Evolutionary conservation across 2,888 invertebrate genomes (phyloP), one percentile per base, ranked within the genome.

Genomic region (Blera fallax): DNA sequence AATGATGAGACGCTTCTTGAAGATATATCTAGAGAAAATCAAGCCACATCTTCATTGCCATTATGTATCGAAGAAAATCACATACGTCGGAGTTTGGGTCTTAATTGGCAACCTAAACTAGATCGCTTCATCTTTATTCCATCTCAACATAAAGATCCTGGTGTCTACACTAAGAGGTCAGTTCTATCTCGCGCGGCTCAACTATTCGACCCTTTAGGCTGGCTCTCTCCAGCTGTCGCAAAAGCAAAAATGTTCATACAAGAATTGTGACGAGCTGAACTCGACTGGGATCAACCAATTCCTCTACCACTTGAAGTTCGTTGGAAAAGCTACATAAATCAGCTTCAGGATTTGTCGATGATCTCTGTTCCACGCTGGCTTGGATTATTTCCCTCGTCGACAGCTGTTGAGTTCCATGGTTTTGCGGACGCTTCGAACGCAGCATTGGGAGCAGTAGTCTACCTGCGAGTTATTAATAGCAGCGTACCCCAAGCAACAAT

Each of bases 111-210:
- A 14, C 34, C 74, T 21, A 45, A 24, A 50, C 14, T 14, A 37
- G 65, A 80, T 58, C 56, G 58, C 8, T 80, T 74, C 24, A 58
- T 74, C n/a, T 74, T 81, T 32, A 64, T 34, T 5, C 45, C 74
- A 8, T 11, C 10, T 2, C 16, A 56, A 10, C 27, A 21, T 1
- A n/a, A 65, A 11, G 43, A 69, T 10, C 45, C 16, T 16, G 14
- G 2, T 10, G 21, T 50, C 0, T 60, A 43, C 11, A 77, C 27
- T 1, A 72, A 60, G 24, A 11, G 77, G 8, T 5, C 21, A 8
- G 56, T 70, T 10, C 50, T 76, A 10, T 76, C 74, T 11, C 34
- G 52, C 2, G 16, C 21, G 3, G 65, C 74, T 56, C 37, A 70
- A 18, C 64, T 79, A 0, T 79, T 50, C n/a, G 72, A 79, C 7